A percentile compares a stretch with the other conserved stretches of the same genome.
Conservation (phyloP, 2,888 invertebrate species). For the Pandemis cinnamomeana region DNA sequence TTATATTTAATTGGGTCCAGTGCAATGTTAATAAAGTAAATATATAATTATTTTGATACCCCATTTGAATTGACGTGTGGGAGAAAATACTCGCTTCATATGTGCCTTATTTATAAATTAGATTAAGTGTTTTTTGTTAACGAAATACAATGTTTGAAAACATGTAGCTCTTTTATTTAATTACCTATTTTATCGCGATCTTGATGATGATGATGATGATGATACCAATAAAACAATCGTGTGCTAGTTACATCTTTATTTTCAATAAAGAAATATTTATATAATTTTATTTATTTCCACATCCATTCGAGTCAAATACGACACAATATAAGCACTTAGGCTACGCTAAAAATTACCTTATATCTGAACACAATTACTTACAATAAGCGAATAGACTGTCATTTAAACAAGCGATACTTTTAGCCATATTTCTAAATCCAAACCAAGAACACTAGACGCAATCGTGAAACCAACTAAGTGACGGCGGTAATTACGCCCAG, state of each 20-base stretch:
- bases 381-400: neutral
- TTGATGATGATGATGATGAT: too few relatives aligned
- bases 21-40: constrained; percentile 42
- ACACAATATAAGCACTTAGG: neutral
- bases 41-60: neutral
- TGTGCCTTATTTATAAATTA: constrained; percentile 39
- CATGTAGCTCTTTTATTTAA: neutral
- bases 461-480: too few relatives aligned
- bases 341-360: constrained; percentile 15
- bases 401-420: neutral
- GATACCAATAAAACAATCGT: constrained; percentile 16
- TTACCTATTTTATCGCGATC: too few relatives aligned
- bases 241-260: constrained; percentile 28
- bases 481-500: too few relatives aligned
- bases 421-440: neutral
- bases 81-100: constrained; percentile 31
- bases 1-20: constrained; percentile 42
- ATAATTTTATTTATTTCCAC: constrained; percentile 33
- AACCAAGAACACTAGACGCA: too few relatives aligned
- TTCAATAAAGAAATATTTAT: constrained; percentile 31
- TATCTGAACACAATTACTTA: constrained; percentile 17
- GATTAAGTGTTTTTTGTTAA: constrained; percentile 29
- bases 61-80: neutral
- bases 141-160: neutral
- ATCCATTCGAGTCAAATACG: constrained; percentile 17